Base-by-base conservation (phyloP, 2,888 invertebrate species). In the Neoaliturus tenellus region DNA sequence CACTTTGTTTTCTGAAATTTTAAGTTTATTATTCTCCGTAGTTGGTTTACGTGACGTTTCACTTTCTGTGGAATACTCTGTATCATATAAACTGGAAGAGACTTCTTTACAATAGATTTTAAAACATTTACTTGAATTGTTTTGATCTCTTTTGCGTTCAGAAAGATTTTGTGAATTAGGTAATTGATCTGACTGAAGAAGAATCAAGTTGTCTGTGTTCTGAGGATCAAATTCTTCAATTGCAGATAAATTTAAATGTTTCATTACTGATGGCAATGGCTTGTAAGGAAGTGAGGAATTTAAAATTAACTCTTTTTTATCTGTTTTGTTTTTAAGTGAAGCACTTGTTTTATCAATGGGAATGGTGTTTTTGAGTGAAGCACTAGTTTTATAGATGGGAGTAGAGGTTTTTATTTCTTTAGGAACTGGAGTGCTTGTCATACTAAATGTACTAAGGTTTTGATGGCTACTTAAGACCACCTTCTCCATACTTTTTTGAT, bases 101-200 rank as follows among this genome's bases (percentile, higher is more conserved):
- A 55, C 20, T 55, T 55, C 55, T 55, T 55, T 55, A 23, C 55
- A 55, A 23, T 55, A 55, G 2, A 55, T 55, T 55, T 55, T 55
- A 23, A 55, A 20, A 55, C 55, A 55, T 25, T 55, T 12, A 8
- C 23, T 55, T 3, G 55, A 23, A 23, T 23, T 23, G 0, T 23
- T 23, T 20, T 1, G 1, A 23, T 23, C 55, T 55, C 20, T 14
- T 3, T 55, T 55, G n/a, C n/a, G n/a, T 55, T 55, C 20, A 55
- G 55, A 55, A 20, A 4, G 25, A 23, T 20, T 23, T 20, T 55
- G 6, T 14, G 23, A 14, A 23, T 55, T 20, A 20, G 25, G 23
- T 12, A 25, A 55, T 55, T 55, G 55, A 4, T 62, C 28, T 28
- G 62, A 25, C n/a, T 62, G 28, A 62, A 62, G 31, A 17, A 25